Evolutionary conservation across 2,113 vertebrate genomes (phyloP).

Genomic region (Nothobranchius furzeri): DNA sequence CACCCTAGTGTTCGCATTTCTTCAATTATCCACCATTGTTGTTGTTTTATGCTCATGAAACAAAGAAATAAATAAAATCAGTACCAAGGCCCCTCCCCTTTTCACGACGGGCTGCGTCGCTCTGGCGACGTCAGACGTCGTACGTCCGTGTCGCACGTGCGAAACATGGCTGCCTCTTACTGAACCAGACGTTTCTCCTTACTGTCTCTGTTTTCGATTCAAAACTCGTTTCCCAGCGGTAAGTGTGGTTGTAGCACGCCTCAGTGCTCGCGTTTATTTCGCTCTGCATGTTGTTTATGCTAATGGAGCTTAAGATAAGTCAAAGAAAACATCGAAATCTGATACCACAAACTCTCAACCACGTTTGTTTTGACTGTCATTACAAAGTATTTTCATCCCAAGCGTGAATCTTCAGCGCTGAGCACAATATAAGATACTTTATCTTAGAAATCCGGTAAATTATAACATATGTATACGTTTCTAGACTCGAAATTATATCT

Average conservation of each 20-base stretch:
- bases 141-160: background rate
- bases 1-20: constrained; percentile 50
- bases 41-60: constrained; percentile 79
- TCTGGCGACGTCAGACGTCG: background rate
- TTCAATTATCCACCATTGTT: constrained; percentile 69
- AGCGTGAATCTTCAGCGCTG: too few species aligned
- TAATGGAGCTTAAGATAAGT: background rate
- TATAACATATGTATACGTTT: too few species aligned
- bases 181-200: background rate
- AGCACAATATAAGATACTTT: too few species aligned
- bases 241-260: background rate
- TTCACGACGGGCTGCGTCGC: constrained; percentile 64
- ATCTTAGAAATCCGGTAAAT: too few species aligned
- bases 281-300: rapidly evolving
- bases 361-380: constrained; percentile 53
- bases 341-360: constrained; percentile 29
- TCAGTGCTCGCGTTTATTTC: rapidly evolving
- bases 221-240: constrained; percentile 26
- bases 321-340: background rate
- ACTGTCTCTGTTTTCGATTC: background rate
- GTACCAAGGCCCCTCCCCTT: constrained; percentile 71
- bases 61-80: constrained; percentile 88
- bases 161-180: constrained; percentile 66
- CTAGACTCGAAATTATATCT: too few species aligned
- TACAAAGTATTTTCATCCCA: background rate